These are phyloP conservation scores for Drosophila leonis DNA, from an alignment of 2,888 invertebrate species.

Conservation along the genomic window DNA sequence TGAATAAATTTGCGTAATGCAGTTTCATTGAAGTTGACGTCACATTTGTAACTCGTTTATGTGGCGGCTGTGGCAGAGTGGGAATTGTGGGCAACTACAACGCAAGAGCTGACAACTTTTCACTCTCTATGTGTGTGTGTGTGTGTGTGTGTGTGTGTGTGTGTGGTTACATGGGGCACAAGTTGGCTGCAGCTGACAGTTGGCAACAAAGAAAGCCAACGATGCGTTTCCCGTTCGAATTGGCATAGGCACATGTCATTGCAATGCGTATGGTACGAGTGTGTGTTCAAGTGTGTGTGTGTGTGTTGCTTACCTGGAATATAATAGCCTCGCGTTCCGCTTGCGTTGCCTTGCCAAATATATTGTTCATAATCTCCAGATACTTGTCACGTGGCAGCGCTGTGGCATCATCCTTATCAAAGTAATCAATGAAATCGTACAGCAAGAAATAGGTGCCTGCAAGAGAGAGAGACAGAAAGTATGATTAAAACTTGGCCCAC, in stretches of 20 bases:
- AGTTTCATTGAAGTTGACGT: conserved; percentile 56
- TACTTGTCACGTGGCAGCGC: conserved; percentile 94
- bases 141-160: neutral
- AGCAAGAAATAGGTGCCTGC: conserved; percentile 96
- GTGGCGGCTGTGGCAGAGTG: conserved; percentile 3
- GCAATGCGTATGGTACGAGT: conserved; percentile 1
- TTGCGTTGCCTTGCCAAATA: conserved; percentile 94
- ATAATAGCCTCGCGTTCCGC: conserved; percentile 95
- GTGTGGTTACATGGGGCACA: conserved; percentile 13
- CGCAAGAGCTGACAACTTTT: conserved; percentile 1
- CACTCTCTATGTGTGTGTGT: no score
- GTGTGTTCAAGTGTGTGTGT: neutral
- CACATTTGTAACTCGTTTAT: conserved; percentile 52
- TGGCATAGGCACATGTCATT: conserved; percentile 15
- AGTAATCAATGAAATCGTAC: conserved; percentile 96
- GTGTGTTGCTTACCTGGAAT: conserved; percentile 90
- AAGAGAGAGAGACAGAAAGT: conserved; percentile 79
- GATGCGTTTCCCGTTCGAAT: conserved; percentile 39
- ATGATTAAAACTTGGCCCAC: conserved; percentile 18
- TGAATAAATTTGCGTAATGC: conserved; percentile 61
- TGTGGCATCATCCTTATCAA: conserved; percentile 94
- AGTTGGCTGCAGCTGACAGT: conserved; percentile 41
- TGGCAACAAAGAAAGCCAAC: conserved; percentile 10
- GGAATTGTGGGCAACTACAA: conserved; percentile 4
- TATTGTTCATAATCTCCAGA: conserved; percentile 93